These are phyloP conservation scores for Pampusana beccarii DNA, from an alignment of 2,113 vertebrate species.

Conservation along the genomic window DNA sequence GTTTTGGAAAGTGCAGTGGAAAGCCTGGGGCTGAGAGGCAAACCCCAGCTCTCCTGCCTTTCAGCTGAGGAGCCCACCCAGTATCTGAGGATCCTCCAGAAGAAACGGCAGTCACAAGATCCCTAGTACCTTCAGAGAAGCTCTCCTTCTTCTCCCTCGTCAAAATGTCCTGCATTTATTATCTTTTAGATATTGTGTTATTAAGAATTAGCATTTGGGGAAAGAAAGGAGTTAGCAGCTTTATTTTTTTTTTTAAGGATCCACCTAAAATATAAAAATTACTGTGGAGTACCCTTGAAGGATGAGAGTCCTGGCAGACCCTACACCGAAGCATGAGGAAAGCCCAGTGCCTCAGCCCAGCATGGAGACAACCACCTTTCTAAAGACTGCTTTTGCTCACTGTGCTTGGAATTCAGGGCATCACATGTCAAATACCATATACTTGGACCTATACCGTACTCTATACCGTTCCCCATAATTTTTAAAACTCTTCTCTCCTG, in stretches of 20 bases:
- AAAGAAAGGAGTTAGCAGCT: background rate
- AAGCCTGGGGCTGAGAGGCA: background rate
- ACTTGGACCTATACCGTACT: background rate
- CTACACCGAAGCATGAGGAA: background rate
- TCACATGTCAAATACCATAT: accelerated
- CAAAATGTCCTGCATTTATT: background rate
- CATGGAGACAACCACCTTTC: background rate
- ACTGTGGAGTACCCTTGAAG: background rate
- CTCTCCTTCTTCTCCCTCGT: background rate
- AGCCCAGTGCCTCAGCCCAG: background rate
- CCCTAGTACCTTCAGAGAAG: background rate
- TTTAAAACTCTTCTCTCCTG: background rate
- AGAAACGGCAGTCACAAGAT: background rate
- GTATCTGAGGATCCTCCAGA: background rate
- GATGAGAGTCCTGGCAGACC: background rate
- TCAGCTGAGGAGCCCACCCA: background rate
- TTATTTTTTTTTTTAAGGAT: background rate
- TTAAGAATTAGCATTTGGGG: background rate
- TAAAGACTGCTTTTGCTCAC: background rate
- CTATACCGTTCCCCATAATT: accelerated
- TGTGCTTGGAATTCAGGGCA: background rate
- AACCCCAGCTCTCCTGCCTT: background rate
- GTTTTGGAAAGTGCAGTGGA: background rate
- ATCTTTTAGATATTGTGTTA: background rate
- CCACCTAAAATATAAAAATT: background rate